These are phyloP conservation scores for Melanostoma scalare DNA, from an alignment of 2,888 invertebrate species.

Conservation along the genomic window DNA sequence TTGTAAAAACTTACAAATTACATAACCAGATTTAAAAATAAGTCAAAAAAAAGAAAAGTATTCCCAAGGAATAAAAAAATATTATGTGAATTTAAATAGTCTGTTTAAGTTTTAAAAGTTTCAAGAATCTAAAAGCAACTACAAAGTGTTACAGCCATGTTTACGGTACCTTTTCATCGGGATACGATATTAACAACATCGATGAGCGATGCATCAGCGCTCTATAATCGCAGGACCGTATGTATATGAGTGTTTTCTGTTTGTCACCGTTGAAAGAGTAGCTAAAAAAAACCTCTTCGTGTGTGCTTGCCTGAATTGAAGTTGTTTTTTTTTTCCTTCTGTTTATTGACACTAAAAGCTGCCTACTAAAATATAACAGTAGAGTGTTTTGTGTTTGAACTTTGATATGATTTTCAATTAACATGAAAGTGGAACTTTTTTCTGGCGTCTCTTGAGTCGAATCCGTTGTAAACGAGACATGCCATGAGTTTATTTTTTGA, in stretches of 20 bases:
- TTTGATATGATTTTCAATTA: no score
- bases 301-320: constrained; percentile 10
- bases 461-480: no score
- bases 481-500: no score
- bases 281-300: not conserved
- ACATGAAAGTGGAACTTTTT: no score
- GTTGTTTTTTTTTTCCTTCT: constrained; percentile 4
- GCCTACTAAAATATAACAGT: no score
- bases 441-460: no score
- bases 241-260: constrained; percentile 74
- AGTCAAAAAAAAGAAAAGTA: not conserved
- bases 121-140: not conserved
- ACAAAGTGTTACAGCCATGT: constrained; percentile 76
- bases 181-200: constrained; percentile 83
- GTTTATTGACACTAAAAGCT: no score
- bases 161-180: constrained; percentile 82
- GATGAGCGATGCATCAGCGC: constrained; percentile 86
- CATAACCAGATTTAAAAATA: constrained; percentile 19
- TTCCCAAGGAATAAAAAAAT: constrained; percentile 8
- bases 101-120: not conserved
- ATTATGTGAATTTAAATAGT: constrained; percentile 49
- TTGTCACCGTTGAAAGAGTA: not conserved
- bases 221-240: constrained; percentile 84
- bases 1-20: constrained; percentile 43
- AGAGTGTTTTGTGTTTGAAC: no score